These are phyloP conservation scores for Nematolebias whitei DNA, from an alignment of 2,113 vertebrate genomes.

Conservation along the genomic window DNA sequence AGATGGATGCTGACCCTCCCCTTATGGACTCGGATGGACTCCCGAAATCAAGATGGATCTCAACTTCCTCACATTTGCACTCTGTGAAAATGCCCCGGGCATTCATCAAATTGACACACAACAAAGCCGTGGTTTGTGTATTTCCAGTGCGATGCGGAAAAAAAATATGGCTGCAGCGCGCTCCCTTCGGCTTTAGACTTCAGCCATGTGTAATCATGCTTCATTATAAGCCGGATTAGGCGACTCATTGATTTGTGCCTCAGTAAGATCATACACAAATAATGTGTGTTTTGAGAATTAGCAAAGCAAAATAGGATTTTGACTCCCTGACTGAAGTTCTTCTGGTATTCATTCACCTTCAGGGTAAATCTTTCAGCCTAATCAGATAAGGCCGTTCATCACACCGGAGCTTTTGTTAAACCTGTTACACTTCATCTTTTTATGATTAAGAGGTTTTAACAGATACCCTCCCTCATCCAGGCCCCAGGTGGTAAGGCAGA, in stretches of 20 bases:
- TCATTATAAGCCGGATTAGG: conserved; percentile 30
- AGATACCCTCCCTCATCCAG: conserved; percentile 8
- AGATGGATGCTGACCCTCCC: conserved; percentile 86
- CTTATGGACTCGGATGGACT: conserved; percentile 74
- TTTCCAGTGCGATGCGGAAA: conserved; percentile 30
- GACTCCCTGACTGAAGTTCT: conserved; percentile 33
- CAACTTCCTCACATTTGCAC: conserved; percentile 69
- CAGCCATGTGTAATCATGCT: neutral
- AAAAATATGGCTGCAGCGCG: conserved; percentile 11
- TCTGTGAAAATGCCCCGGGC: conserved; percentile 61
- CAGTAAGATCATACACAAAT: conserved; percentile 44
- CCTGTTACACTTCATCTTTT: conserved; percentile 55
- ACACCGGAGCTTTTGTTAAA: conserved; percentile 57
- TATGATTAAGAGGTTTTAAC: conserved; percentile 65
- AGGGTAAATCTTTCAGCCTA: conserved; percentile 60
- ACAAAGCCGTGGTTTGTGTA: conserved; percentile 42
- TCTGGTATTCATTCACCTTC: conserved; percentile 56
- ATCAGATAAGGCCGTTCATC: conserved; percentile 60
- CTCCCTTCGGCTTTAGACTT: conserved; percentile 26
- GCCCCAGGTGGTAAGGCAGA: conserved; percentile 57
- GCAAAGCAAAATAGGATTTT: conserved; percentile 23
- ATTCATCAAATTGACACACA: conserved; percentile 75
- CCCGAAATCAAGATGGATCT: conserved; percentile 76
- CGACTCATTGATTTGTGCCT: conserved; percentile 50
- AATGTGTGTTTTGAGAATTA: conserved; percentile 50